A percentile compares a stretch with the other conserved stretches of the same genome.
Evolutionary conservation across 2,113 vertebrate species (phyloP).

Genomic region (Ptilorrhoa leucosticta): DNA sequence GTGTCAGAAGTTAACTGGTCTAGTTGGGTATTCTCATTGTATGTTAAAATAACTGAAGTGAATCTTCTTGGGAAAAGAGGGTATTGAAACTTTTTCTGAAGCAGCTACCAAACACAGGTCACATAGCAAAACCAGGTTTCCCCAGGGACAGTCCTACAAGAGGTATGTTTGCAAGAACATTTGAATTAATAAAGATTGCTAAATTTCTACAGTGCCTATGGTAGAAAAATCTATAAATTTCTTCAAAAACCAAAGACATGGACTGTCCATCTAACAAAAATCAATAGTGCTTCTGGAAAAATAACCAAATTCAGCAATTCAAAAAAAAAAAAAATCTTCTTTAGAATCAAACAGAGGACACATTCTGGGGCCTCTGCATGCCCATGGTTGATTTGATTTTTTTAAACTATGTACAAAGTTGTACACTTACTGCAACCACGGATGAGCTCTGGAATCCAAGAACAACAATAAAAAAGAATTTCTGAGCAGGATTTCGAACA

Average conservation of each 20-base stretch:
- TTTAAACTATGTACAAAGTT: neutral
- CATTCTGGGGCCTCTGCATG: neutral
- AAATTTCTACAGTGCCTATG: neutral
- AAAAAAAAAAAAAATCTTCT: neutral
- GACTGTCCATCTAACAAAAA: neutral
- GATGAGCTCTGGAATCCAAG: neutral
- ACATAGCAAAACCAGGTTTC: neutral
- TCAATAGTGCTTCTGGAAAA: neutral
- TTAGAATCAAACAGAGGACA: neutral
- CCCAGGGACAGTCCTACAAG: neutral
- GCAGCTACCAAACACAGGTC: neutral
- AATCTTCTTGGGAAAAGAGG: neutral
- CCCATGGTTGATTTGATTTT: neutral
- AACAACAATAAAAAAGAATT: neutral
- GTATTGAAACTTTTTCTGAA: neutral
- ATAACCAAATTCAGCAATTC: neutral
- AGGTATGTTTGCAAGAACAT: neutral
- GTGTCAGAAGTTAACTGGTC: neutral
- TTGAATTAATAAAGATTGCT: neutral
- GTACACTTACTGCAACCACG: neutral
- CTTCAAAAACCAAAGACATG: neutral
- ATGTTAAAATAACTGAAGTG: neutral
- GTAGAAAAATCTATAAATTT: neutral
- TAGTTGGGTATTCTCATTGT: neutral
- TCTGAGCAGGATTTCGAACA: conserved; percentile 24